Evolutionary conservation across 2,113 vertebrate genomes (phyloP).

Genomic region (Arizona elegans): DNA sequence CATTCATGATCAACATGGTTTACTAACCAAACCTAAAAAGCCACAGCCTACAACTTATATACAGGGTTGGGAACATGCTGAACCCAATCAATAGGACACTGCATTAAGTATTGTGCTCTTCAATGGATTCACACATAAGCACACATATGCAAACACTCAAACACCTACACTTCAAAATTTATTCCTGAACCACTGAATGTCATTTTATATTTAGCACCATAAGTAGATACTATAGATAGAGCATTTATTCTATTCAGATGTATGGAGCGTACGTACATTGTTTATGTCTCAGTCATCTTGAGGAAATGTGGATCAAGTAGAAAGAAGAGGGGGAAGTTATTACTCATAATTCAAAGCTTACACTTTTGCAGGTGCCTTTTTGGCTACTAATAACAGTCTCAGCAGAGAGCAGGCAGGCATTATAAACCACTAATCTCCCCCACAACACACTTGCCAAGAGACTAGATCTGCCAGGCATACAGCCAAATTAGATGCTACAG

Average conservation of each 20-base stretch:
- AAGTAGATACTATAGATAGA: background rate
- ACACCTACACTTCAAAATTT: background rate
- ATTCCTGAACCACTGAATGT: background rate
- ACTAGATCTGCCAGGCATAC: background rate
- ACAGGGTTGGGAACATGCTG: background rate
- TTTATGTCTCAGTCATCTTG: background rate
- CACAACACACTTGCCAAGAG: background rate
- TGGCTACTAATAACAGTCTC: background rate
- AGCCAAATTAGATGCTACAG: background rate
- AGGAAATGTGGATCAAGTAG: slow-evolving; percentile 1
- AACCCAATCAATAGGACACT: background rate
- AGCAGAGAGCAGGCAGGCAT: background rate
- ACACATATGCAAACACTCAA: background rate
- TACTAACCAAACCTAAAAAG: background rate
- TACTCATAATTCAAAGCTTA: background rate
- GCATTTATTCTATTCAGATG: background rate
- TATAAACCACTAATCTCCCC: accelerated
- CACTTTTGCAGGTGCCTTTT: background rate
- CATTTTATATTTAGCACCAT: background rate
- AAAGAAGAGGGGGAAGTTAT: background rate
- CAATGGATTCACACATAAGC: background rate
- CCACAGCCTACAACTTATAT: background rate
- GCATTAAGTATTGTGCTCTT: background rate
- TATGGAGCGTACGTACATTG: background rate
- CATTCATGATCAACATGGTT: background rate